Base-by-base conservation (phyloP, 1,140 invertebrate genomes). In the Drosophila grimshawi region DNA sequence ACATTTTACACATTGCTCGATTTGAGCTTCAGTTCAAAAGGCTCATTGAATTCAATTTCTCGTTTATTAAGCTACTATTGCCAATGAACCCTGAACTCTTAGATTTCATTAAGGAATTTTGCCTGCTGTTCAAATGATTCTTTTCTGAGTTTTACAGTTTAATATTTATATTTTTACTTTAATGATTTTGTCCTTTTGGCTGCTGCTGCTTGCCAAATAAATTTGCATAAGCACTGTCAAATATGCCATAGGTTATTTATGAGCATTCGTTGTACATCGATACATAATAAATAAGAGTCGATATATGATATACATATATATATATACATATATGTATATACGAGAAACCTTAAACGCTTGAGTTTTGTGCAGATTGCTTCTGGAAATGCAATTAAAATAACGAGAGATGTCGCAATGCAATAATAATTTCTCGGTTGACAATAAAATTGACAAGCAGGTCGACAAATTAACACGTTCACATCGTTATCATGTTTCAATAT, bases 371-470 rank as follows among this genome's bases (percentile, higher is more conserved):
- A 3, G 11, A 3, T 7, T 43, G 33, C 5, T n/a, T 39, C 46
- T 10, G n/a, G 64, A 48, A 82, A 83, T 80, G 80, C 77, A 83
- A 83, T 80, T 85, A 85, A 83, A 82, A 76, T 76, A 81, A 60
- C 83, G 55, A 64, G 70, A 48, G 46, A 49, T 7, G 51, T 71
- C 46, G 61, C 70, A 86, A 86, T 74, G 65, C 78, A 85, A 79
- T 85, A 86, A 88, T 83, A 66, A 86, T 77, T 77, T 51, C 27
- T 70, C 79, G 53, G 77, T 82, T 80, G 68, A 57, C 76, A 78
- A 82, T 82, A 49, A 62, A 59, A 60, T 64, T 61, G 59, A 11
- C 52, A 70, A 56, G 49, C 61, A 48, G 55, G 62, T 51, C 71
- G 65, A 53, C 62, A 55, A 81, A 79, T 86, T 79, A 86, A 86